Conservation (phyloP, 2,888 invertebrate genomes). For the Capitulum mitella region DNA sequence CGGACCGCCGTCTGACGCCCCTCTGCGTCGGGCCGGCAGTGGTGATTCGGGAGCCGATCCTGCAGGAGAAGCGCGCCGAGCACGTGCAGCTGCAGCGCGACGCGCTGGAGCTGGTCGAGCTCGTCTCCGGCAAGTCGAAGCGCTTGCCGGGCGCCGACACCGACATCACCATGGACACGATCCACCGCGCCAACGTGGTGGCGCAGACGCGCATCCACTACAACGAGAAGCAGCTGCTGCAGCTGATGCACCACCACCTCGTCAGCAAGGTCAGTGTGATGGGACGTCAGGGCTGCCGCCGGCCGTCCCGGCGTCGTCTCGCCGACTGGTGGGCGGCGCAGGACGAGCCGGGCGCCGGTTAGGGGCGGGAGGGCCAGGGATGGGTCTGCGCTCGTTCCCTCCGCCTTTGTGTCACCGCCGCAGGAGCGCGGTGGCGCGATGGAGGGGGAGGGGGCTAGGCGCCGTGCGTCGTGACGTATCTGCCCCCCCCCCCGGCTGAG, state of each 20-base stretch:
- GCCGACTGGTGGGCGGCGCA: too few species aligned
- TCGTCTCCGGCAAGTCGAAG: constrained; percentile 84
- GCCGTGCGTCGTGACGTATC: too few species aligned
- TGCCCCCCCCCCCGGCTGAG: too few species aligned
- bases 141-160: constrained; percentile 42
- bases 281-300: too few species aligned
- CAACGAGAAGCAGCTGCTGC: constrained; percentile 85
- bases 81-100: constrained; percentile 94
- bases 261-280: constrained; percentile 56
- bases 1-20: too few species aligned
- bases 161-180: constrained; percentile 31
- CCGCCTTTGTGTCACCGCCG: too few species aligned
- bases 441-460: too few species aligned
- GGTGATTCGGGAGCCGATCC: constrained; percentile 90
- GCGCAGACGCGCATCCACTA: constrained; percentile 93
- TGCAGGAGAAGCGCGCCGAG: constrained; percentile 91
- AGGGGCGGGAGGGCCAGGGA: too few species aligned
- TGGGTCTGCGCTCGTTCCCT: too few species aligned
- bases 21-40: constrained; percentile 48
- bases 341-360: too few species aligned
- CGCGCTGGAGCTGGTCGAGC: constrained; percentile 78
- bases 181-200: constrained; percentile 70
- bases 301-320: too few species aligned
- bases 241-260: constrained; percentile 84
- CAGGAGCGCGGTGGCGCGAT: too few species aligned